Evolutionary conservation across 1,140 invertebrate genomes (phyloP).

Genomic region (Hypothenemus hampei): DNA sequence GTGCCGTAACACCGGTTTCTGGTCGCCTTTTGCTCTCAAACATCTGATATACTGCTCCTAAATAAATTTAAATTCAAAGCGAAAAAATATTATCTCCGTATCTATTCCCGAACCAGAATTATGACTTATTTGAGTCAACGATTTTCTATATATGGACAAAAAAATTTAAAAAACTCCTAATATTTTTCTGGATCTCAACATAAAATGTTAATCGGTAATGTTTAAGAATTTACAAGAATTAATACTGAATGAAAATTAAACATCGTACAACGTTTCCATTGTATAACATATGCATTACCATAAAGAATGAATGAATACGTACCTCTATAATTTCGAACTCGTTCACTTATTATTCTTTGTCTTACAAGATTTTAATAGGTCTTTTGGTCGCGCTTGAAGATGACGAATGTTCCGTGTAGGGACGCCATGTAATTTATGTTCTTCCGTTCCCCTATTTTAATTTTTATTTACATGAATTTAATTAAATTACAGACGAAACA

Average conservation of each 20-base stretch:
- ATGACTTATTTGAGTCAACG: constrained; percentile 1
- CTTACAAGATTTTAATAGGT: constrained; percentile 25
- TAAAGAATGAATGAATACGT: no score
- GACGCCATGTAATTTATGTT: constrained; percentile 43
- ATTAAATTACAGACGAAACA: constrained; percentile 19
- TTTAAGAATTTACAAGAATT: no score
- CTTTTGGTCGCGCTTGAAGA: constrained; percentile 36
- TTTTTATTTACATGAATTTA: constrained; percentile 24
- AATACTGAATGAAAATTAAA: no score
- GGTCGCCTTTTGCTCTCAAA: constrained; percentile 26
- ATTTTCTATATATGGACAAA: neutral
- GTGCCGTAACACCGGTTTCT: constrained; percentile 44
- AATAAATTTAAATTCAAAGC: constrained; percentile 29
- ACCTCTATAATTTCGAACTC: constrained; percentile 5
- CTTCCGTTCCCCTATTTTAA: constrained; percentile 34
- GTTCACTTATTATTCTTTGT: constrained; percentile 17
- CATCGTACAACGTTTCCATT: no score
- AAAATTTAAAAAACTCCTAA: neutral
- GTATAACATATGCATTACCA: no score
- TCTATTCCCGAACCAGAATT: constrained; percentile 12
- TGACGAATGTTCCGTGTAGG: constrained; percentile 45
- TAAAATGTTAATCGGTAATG: no score
- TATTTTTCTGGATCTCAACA: no score
- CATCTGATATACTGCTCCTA: constrained; percentile 34
- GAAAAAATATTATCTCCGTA: constrained; percentile 11